Evolutionary conservation across 2,888 invertebrate genomes (phyloP).

Genomic region (Venusia cambrica): DNA sequence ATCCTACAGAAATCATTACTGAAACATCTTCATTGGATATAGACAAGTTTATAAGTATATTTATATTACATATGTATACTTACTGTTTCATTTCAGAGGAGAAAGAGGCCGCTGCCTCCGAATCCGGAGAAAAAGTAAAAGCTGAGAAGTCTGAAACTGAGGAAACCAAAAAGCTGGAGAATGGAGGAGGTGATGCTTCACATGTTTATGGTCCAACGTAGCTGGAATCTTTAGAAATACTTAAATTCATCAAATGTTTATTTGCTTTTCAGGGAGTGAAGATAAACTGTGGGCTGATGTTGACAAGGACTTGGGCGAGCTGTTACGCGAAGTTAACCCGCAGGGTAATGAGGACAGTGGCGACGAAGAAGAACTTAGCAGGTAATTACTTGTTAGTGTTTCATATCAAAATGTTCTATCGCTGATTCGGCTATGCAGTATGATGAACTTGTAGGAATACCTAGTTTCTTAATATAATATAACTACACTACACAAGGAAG

Average conservation of each 20-base stretch:
- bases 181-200: constrained; percentile 60
- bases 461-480: no score
- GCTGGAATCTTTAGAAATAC: no score
- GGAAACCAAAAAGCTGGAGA: constrained; percentile 66
- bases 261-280: constrained; percentile 63
- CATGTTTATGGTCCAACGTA: constrained; percentile 58
- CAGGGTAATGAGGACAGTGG: constrained; percentile 87
- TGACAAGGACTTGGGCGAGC: constrained; percentile 89
- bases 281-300: constrained; percentile 91
- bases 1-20: no score
- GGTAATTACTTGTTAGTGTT: constrained; percentile 51
- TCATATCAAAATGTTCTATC: no score
- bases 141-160: constrained; percentile 64
- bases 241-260: constrained; percentile 1
- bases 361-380: constrained; percentile 83
- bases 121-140: constrained; percentile 48
- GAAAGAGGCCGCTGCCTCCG: constrained; percentile 49
- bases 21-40: no score
- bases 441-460: no score
- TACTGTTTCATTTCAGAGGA: no score
- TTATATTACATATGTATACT: no score
- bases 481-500: no score
- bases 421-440: no score
- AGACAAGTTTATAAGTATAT: no score
- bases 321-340: constrained; percentile 85